Conservation (phyloP, 2,797 vertebrate species). For the Pangasius larnaudii region DNA sequence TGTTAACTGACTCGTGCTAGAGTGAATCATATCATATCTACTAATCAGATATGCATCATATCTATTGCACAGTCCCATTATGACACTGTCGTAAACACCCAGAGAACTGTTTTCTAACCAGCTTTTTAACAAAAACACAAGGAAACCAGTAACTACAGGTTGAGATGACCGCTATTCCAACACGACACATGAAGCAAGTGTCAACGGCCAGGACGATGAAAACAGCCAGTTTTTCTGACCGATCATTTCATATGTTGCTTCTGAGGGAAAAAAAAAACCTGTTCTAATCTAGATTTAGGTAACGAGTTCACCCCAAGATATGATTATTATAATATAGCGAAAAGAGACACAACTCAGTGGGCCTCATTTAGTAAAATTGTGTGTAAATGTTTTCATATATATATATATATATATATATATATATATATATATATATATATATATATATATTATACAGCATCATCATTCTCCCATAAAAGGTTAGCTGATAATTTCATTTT, state of each 20-base stretch:
- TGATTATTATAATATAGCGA: neutral
- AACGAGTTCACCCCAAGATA: neutral
- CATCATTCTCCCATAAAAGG: too few species aligned
- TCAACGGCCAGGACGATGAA: neutral
- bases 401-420: too few species aligned
- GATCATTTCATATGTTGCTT: neutral
- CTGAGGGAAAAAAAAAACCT: neutral
- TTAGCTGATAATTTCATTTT: neutral
- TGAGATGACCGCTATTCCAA: neutral
- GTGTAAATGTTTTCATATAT: neutral
- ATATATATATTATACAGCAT: too few species aligned
- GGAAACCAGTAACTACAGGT: neutral
- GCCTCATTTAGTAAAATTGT: neutral
- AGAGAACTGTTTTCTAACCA: conserved; percentile 49
- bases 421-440: neutral
- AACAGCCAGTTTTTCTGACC: neutral
- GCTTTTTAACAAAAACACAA: conserved; percentile 20
- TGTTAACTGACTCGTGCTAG: neutral
- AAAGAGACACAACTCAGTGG: neutral
- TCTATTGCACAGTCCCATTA: conserved; percentile 78
- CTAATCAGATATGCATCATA: too few species aligned
- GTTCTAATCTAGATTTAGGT: neutral
- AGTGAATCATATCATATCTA: neutral
- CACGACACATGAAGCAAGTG: neutral
- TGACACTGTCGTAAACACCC: conserved; percentile 69